Percentiles rank a stretch among this genome's conserved stretches.
These are phyloP conservation scores for Lophotriccus pileatus DNA, from an alignment of 2,797 vertebrate species.

Conservation along the genomic window DNA sequence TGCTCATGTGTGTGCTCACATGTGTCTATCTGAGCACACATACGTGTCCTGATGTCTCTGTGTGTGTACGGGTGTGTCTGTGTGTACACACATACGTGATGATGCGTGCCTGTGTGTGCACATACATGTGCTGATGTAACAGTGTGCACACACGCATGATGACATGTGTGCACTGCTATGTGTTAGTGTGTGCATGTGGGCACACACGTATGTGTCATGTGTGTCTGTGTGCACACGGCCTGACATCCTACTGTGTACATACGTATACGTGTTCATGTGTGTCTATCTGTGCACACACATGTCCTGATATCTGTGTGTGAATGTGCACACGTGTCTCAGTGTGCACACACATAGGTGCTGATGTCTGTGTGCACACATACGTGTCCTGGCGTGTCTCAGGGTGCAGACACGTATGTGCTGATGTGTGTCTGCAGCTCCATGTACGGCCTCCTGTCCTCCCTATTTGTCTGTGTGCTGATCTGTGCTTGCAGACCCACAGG, in stretches of 20 bases:
- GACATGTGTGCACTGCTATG: background rate
- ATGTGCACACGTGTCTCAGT: rapidly evolving
- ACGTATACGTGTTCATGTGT: too few relatives aligned
- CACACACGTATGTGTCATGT: rapidly evolving
- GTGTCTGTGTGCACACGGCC: too few relatives aligned
- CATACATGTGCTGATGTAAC: background rate
- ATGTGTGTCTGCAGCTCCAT: background rate
- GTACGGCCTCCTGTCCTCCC: background rate
- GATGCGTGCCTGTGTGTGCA: background rate
- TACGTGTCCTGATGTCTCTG: background rate
- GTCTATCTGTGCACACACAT: background rate
- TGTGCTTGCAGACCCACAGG: rapidly evolving
- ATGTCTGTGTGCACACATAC: background rate
- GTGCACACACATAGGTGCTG: background rate
- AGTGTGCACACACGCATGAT: background rate
- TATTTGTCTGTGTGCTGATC: background rate
- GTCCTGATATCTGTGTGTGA: background rate
- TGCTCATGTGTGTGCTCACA: background rate
- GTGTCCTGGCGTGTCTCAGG: background rate
- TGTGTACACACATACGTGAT: background rate
- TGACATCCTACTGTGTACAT: too few relatives aligned
- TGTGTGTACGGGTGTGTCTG: background rate
- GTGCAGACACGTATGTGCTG: rapidly evolving
- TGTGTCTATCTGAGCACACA: background rate
- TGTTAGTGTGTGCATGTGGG: background rate